Conservation (phyloP, 2,797 vertebrate species). For the Acipenser ruthenus region DNA sequence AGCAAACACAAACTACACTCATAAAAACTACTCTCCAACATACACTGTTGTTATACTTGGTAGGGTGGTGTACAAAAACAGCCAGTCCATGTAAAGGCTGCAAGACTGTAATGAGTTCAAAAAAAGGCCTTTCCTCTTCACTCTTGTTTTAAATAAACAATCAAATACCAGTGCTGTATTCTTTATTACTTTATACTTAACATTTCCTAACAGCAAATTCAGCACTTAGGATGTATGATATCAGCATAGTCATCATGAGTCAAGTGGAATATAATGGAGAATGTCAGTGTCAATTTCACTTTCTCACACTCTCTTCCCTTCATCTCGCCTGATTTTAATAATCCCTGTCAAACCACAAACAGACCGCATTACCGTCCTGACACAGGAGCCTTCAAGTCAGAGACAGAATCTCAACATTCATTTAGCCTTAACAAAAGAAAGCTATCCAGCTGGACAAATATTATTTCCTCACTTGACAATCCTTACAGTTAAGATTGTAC, state of each 20-base stretch:
- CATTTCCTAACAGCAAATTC: slow-evolving; percentile 68
- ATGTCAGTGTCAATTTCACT: slow-evolving; percentile 96
- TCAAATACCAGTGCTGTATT: slow-evolving; percentile 38
- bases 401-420: slow-evolving; percentile 98
- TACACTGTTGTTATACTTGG: no score
- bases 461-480: slow-evolving; percentile 92
- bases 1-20: no score
- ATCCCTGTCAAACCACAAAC: slow-evolving; percentile 97
- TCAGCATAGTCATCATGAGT: slow-evolving; percentile 87
- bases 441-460: slow-evolving; percentile 97
- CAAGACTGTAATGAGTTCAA: slow-evolving; percentile 41
- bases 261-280: slow-evolving; percentile 91
- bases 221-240: slow-evolving; percentile 60
- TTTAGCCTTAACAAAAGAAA: slow-evolving; percentile 92
- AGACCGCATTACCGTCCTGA: slow-evolving; percentile 83
- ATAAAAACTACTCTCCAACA: slow-evolving; percentile 1
- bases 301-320: slow-evolving; percentile 76
- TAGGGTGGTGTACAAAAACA: no score
- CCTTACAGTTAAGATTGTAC: slow-evolving; percentile 78
- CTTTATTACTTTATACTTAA: slow-evolving; percentile 56
- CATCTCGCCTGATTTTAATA: slow-evolving; percentile 97
- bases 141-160: slow-evolving; percentile 59
- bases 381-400: slow-evolving; percentile 71
- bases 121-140: slow-evolving; percentile 39
- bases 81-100: slow-evolving; percentile 22